Evolutionary conservation across 1,140 invertebrate species (phyloP).

Genomic region (Neodiprion virginianus): DNA sequence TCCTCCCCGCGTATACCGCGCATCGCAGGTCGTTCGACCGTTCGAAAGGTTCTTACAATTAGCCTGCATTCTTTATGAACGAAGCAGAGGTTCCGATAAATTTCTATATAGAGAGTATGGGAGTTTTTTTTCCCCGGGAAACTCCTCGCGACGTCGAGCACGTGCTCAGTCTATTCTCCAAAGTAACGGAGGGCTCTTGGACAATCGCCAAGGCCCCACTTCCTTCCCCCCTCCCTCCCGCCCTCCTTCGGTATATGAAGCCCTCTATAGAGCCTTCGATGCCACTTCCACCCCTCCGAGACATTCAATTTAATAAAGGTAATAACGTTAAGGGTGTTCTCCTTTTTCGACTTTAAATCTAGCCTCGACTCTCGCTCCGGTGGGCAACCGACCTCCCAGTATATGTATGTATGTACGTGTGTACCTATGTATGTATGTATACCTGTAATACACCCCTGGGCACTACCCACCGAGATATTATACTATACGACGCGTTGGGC

Average conservation of each 20-base stretch:
- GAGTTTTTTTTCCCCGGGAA: background rate
- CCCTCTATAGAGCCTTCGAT: background rate
- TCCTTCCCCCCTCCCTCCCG: background rate
- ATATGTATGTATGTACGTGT: too few species aligned
- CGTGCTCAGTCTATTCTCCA: conserved; percentile 2
- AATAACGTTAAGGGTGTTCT: conserved; percentile 60
- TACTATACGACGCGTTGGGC: background rate
- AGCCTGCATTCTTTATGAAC: too few species aligned
- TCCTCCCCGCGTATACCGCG: background rate
- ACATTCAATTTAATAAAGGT: conserved; percentile 62
- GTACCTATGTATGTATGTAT: too few species aligned
- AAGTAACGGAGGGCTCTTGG: background rate
- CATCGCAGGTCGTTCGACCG: too few species aligned
- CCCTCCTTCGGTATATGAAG: background rate
- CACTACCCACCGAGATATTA: background rate
- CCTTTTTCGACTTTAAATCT: conserved; percentile 38
- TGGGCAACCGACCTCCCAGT: too few species aligned
- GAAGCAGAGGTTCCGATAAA: too few species aligned
- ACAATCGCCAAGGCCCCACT: background rate
- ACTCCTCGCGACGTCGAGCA: background rate
- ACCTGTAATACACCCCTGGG: background rate
- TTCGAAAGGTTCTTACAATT: too few species aligned
- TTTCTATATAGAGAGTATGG: background rate
- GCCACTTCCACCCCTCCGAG: background rate
- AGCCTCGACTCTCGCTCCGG: background rate